Conservation (phyloP, 2,797 vertebrate species). For the Galago senegalensis region DNA sequence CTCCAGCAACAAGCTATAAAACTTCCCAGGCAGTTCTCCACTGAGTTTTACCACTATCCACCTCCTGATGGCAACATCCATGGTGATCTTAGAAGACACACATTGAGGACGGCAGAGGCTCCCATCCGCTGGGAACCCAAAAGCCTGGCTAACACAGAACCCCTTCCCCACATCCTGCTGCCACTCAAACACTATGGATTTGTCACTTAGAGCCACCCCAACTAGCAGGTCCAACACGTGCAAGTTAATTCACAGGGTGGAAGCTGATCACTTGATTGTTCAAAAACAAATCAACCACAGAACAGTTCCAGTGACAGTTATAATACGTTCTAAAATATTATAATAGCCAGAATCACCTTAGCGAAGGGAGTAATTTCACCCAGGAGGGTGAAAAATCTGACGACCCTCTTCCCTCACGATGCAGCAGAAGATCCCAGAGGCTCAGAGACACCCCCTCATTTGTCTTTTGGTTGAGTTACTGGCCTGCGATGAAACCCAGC, state of each 20-base stretch:
- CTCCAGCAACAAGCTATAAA: background rate
- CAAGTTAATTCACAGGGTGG: background rate
- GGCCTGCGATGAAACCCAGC: background rate
- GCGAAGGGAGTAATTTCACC: conserved; percentile 31
- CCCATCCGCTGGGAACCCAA: background rate
- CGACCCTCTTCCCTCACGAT: background rate
- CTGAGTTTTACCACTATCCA: fast-evolving
- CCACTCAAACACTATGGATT: background rate
- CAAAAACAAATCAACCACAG: background rate
- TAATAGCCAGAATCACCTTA: background rate
- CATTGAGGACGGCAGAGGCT: background rate
- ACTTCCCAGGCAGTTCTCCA: background rate
- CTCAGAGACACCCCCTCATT: background rate
- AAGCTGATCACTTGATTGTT: background rate
- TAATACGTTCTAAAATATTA: background rate
- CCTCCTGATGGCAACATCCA: background rate
- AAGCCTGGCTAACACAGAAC: background rate
- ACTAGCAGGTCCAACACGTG: background rate
- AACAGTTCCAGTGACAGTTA: background rate
- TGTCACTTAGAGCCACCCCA: background rate
- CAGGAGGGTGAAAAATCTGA: background rate
- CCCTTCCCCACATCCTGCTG: background rate
- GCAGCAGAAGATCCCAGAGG: background rate
- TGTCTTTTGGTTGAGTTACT: background rate
- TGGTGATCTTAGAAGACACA: background rate